Evolutionary conservation across 2,797 vertebrate genomes (phyloP).

Genomic region (Brotula barbata): DNA sequence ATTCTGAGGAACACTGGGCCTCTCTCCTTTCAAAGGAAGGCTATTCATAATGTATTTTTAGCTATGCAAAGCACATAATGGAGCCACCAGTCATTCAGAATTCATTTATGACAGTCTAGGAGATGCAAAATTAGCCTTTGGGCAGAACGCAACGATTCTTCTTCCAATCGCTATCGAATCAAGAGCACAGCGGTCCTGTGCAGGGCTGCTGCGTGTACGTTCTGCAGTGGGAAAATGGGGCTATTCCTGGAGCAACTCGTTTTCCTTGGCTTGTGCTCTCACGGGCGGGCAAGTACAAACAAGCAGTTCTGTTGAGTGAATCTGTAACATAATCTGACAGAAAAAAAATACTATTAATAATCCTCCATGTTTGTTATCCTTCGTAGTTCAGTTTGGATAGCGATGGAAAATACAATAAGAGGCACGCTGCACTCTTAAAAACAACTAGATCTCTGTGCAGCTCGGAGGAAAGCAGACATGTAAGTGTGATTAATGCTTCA

Average conservation of each 20-base stretch:
- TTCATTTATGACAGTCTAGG: neutral
- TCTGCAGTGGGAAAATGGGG: neutral
- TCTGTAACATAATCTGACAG: conserved; percentile 8
- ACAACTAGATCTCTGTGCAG: neutral
- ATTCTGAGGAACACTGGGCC: conserved; percentile 30
- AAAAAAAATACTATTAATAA: neutral
- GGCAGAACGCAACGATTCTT: neutral
- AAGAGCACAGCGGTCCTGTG: too few relatives aligned
- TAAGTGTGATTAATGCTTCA: neutral
- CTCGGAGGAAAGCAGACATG: neutral
- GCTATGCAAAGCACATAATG: neutral
- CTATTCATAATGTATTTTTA: conserved; percentile 21
- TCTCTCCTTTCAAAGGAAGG: conserved; percentile 29
- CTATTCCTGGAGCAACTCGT: conserved; percentile 9
- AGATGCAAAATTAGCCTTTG: neutral
- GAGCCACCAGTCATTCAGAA: neutral
- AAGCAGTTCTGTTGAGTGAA: conserved; percentile 22
- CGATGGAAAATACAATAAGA: neutral
- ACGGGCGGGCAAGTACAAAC: conserved; percentile 49
- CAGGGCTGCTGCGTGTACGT: neutral
- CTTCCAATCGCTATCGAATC: too few relatives aligned
- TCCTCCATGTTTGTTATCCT: too few relatives aligned
- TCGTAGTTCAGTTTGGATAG: too few relatives aligned
- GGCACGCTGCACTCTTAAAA: neutral
- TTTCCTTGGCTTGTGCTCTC: neutral